These are phyloP conservation scores for Orthosia incerta DNA, from an alignment of 2,888 invertebrate species.

Conservation along the genomic window DNA sequence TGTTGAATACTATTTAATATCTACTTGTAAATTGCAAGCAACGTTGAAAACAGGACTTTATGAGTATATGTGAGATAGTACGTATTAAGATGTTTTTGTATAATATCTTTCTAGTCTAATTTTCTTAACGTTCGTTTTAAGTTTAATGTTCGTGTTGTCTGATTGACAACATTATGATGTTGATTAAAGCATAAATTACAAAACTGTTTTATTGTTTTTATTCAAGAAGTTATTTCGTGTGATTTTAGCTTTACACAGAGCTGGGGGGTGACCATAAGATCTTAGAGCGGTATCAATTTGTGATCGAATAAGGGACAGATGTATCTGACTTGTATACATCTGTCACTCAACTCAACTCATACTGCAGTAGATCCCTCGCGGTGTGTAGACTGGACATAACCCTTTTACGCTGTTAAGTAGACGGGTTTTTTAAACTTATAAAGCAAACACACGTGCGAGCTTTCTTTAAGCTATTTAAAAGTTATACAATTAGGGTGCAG, in stretches of 20 bases:
- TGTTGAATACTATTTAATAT: conserved; percentile 22
- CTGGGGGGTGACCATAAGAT: too few species aligned
- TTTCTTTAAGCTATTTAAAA: too few species aligned
- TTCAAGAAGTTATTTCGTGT: background rate
- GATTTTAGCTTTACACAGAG: background rate
- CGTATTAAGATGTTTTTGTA: conserved; percentile 33
- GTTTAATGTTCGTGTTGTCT: background rate
- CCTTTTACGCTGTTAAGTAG: too few species aligned
- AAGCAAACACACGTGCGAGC: too few species aligned
- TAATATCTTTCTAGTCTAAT: conserved; percentile 54
- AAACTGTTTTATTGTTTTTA: background rate
- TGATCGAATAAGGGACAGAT: too few species aligned
- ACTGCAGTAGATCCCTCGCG: too few species aligned
- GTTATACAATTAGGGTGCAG: too few species aligned
- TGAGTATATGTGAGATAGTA: background rate
- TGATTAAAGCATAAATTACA: conserved; percentile 24
- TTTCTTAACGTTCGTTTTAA: conserved; percentile 13
- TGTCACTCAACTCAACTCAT: too few species aligned
- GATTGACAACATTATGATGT: background rate
- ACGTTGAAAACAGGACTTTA: conserved; percentile 14
- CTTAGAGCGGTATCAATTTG: too few species aligned
- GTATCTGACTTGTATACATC: too few species aligned
- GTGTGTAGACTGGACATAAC: too few species aligned
- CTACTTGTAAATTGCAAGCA: background rate
- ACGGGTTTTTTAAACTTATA: too few species aligned